Percentiles rank a stretch among this genome's conserved stretches.
Evolutionary conservation across 2,113 vertebrate species (phyloP).

Genomic region (Glaucidium brasilianum): DNA sequence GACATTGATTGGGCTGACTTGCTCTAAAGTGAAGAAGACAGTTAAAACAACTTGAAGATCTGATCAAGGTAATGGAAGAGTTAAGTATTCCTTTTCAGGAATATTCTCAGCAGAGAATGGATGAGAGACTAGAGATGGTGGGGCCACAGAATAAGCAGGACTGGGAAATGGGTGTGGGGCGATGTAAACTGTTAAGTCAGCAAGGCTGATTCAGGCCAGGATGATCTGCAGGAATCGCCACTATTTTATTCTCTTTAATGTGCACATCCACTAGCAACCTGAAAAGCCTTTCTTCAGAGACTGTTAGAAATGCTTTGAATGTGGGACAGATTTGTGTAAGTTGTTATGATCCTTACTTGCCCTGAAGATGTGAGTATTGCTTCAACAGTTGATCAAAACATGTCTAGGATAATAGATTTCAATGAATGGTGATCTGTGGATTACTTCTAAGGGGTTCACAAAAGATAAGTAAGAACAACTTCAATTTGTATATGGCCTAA

Average conservation of each 20-base stretch:
- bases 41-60: not conserved
- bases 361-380: not conserved
- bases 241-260: not conserved
- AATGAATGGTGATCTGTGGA: not conserved
- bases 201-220: not conserved
- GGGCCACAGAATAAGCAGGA: not conserved
- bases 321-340: not conserved
- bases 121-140: not conserved
- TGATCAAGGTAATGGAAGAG: not conserved
- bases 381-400: not conserved
- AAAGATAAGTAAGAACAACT: not conserved
- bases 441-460: not conserved
- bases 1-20: not conserved
- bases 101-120: not conserved
- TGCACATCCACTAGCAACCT: not conserved
- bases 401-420: not conserved
- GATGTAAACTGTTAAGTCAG: not conserved
- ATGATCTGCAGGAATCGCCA: not conserved
- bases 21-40: not conserved
- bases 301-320: not conserved
- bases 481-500: not conserved
- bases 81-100: not conserved
- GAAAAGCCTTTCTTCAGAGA: not conserved
- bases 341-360: not conserved
- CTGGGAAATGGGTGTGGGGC: not conserved